Evolutionary conservation across 1,140 invertebrate genomes (phyloP), one percentile per base, ranked within the genome.

Genomic region (Sipha flava): DNA sequence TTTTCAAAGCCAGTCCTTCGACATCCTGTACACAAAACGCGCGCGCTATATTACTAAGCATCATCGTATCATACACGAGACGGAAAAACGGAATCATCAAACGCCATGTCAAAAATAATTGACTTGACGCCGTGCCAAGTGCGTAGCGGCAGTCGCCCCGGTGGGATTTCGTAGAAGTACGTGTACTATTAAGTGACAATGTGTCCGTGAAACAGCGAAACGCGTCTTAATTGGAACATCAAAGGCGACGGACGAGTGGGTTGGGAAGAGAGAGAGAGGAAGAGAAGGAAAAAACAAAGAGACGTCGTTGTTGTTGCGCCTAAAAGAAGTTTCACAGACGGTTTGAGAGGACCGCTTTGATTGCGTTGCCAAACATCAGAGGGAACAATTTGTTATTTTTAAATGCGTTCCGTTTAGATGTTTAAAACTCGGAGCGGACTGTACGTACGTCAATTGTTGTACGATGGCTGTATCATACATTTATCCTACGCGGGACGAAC

Each of bases 191-290:
- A 77, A 43, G 52, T 54, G 73, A 77, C 73, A 57, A 77, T 54
- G 52, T 54, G 70, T 54, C 29, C 23, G 68, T 49, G 45, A 72
- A 54, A 52, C 70, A 54, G 70, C 37, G 70, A 77, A 54, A 57
- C n/a, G 21, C n/a, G 73, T 77, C 73, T 77, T 77, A 77, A 77
- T 77, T 77, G 73, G 73, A 77, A 77, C 52, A 77, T 77, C 73
- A 77, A 77, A 77, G 52, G 72, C 45, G 29, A 29, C 3, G 21
- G 10, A 18, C 29, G 70, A 29, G 18, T 18, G 6, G 4, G n/a
- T n/a, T n/a, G n/a, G n/a, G n/a, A n/a, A n/a, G n/a, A n/a, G n/a
- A n/a, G n/a, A n/a, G n/a, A n/a, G n/a, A n/a, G n/a, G n/a, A n/a
- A n/a, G n/a, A n/a, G n/a, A n/a, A n/a, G 18, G 10, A 5, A 34